Evolutionary conservation across 2,113 vertebrate species (phyloP), one percentile per base, ranked within the genome.

Genomic region (Donacobius atricapilla): DNA sequence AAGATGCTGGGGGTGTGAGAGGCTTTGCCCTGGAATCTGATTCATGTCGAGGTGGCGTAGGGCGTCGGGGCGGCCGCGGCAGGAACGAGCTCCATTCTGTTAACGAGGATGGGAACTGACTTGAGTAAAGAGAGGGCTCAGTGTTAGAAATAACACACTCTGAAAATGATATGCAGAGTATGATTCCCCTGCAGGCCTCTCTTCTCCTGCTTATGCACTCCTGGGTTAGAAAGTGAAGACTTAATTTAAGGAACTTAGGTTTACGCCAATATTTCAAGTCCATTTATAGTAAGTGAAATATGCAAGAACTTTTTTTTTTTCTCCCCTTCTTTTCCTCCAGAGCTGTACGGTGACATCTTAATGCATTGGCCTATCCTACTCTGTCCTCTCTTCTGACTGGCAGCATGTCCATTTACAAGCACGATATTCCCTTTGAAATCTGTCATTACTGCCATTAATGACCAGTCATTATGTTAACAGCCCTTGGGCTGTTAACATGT

Each of bases 391-490:
- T 84, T 72, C 86, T 91, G 78, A 96, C 89, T 96, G 89, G 90
- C 95, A 97, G 86, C 65, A 23, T 89, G 92, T 96, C 97, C 94
- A 95, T 97, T 97, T 97, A 70, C 95, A 93, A 94, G 88, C 68
- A 83, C 85, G 76, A 87, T 95, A 79, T 97, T 95, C 97, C 93
- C 94, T 98, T 90, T 97, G 91, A 96, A 98, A 96, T 97, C 93
- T 89, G 91, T 96, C 97, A 97, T 97, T 97, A 97, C 94, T 86
- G 82, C 91, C 83, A 97, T 95, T 97, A 98, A 98, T 97, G 91
- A 93, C 95, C 93, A 95, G 97, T 97, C 96, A 94, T 98, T 98
- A 97, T 86, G 93, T 97, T 97, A 97, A 97, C 94, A 97, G 85
- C 94, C 94, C 80, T 9, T 12, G 53, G 93, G 93, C 91, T 97